Conservation (phyloP, 2,113 vertebrate genomes). For the Eretmochelys imbricata region DNA sequence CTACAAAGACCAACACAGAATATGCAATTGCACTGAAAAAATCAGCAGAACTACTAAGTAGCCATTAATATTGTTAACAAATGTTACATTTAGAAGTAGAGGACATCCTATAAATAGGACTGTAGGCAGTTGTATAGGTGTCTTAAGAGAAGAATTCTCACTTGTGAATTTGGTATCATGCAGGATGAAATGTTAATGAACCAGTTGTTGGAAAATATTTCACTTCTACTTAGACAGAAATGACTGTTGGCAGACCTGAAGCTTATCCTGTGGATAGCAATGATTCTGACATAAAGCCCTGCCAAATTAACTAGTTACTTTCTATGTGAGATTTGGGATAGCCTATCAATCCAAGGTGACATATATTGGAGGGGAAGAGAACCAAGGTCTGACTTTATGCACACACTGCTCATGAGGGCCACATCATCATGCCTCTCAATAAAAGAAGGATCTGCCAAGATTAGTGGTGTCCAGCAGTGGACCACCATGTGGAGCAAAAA, state of each 20-base stretch:
- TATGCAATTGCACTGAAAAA: neutral
- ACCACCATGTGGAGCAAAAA: neutral
- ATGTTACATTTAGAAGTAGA: neutral
- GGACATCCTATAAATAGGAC: neutral
- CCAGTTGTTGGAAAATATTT: neutral
- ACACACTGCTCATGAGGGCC: neutral
- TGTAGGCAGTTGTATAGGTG: neutral
- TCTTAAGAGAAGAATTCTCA: neutral
- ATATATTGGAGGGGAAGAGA: neutral
- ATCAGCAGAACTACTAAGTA: neutral
- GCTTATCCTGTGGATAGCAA: neutral
- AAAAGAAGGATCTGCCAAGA: neutral
- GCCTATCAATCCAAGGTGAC: neutral
- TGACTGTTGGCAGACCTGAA: neutral
- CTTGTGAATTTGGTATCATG: neutral
- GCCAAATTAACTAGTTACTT: neutral
- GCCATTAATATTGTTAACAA: neutral
- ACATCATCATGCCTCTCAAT: neutral
- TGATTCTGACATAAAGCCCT: neutral
- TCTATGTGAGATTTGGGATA: neutral
- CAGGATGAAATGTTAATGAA: neutral
- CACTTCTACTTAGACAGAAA: neutral
- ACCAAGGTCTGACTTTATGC: neutral
- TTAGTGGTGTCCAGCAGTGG: neutral
- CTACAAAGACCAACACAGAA: neutral